phyloP scores from a whole-genome alignment of 2,113 vertebrate genomes.

The Urocitellus parryii region DNA sequence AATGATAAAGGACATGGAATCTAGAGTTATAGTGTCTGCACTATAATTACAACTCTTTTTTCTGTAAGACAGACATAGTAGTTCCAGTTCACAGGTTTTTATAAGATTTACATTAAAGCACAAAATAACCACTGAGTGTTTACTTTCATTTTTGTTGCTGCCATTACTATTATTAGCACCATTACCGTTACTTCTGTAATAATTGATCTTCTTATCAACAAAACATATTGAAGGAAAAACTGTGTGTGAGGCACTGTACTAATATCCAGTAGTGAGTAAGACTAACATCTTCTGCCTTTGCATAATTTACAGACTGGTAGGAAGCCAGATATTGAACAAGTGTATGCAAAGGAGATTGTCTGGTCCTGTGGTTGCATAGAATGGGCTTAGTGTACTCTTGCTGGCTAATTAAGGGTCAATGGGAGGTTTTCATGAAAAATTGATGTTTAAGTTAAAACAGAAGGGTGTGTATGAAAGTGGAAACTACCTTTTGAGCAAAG shows the following conservation, averaged over 20 bases:
- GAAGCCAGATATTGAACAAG: conserved; percentile 33
- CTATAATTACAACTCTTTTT: background rate
- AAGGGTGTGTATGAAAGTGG: background rate
- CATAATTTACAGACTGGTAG: background rate
- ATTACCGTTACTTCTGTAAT: background rate
- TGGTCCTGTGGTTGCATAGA: background rate
- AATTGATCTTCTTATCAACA: background rate
- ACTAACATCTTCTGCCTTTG: background rate
- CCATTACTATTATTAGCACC: background rate
- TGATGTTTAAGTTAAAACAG: background rate
- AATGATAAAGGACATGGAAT: background rate
- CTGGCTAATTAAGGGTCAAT: background rate
- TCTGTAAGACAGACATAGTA: background rate
- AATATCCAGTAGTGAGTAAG: background rate
- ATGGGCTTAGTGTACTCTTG: background rate
- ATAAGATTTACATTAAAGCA: background rate
- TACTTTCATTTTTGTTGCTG: background rate
- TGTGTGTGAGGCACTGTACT: background rate
- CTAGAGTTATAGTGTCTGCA: background rate
- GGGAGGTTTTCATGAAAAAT: background rate
- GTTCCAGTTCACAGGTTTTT: background rate
- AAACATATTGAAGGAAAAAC: background rate
- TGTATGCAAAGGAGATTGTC: background rate
- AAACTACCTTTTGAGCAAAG: background rate
- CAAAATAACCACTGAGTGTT: background rate